A percentile compares a stretch with the other conserved stretches of the same genome.
Evolutionary conservation across 2,113 vertebrate species (phyloP).

Genomic region (Puntigrus tetrazona): DNA sequence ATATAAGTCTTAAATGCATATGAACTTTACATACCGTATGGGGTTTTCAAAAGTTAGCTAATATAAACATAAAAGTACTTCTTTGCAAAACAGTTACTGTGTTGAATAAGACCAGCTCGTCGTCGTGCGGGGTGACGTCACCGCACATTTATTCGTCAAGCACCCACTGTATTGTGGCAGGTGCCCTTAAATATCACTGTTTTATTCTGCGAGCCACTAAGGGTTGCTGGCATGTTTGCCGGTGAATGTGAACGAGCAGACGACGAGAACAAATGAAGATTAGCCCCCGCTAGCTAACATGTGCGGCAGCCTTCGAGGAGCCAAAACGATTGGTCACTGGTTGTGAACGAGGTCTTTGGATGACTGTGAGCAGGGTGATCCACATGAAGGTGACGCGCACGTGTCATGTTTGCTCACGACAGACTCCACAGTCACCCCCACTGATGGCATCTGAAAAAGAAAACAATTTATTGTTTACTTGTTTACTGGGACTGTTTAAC

Average conservation of each 20-base stretch:
- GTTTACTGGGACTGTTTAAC: background rate
- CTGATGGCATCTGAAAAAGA: background rate
- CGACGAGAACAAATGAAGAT: conserved; percentile 33
- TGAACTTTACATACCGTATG: background rate
- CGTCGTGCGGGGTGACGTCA: background rate
- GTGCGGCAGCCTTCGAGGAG: background rate
- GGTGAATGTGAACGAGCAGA: conserved; percentile 39
- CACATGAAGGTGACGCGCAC: background rate
- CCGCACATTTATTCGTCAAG: background rate
- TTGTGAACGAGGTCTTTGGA: background rate
- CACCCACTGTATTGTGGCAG: background rate
- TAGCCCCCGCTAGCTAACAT: conserved; percentile 27
- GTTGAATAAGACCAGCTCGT: background rate
- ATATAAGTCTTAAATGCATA: background rate
- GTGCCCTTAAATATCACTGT: conserved; percentile 3
- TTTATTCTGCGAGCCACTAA: conserved; percentile 20
- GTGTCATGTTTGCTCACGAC: background rate
- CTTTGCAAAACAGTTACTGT: background rate
- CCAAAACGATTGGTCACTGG: conserved; percentile 2
- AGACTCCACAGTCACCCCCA: background rate
- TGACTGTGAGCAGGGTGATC: background rate
- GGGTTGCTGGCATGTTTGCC: conserved; percentile 12
- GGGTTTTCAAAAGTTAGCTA: background rate
- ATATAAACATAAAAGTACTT: background rate
- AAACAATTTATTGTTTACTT: background rate